phyloP scores from a whole-genome alignment of 2,888 invertebrate species.

The Caenorhabditis sp. region DNA sequence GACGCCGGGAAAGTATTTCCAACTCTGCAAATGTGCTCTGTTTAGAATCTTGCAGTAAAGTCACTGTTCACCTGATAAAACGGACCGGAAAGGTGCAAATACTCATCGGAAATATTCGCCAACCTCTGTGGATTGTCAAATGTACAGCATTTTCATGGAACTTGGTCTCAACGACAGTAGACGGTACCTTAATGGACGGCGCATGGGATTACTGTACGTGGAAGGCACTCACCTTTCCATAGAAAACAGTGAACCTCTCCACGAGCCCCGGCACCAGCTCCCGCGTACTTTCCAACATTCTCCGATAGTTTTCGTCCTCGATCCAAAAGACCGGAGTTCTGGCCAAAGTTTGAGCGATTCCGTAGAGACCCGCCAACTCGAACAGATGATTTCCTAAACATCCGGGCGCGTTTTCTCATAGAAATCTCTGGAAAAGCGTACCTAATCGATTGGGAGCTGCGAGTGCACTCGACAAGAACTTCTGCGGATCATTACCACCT shows the following conservation, averaged over 20 bases:
- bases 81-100: background rate
- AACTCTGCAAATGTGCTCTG: conserved; percentile 8
- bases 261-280: background rate
- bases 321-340: background rate
- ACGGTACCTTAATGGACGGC: background rate
- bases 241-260: background rate
- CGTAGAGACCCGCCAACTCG: background rate
- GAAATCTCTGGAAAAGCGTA: too few relatives aligned
- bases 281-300: background rate
- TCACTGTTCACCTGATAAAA: background rate
- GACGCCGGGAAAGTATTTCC: background rate
- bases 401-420: background rate
- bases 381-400: background rate
- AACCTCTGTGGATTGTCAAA: background rate
- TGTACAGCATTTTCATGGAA: background rate
- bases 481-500: too few relatives aligned
- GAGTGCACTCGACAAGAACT: too few relatives aligned
- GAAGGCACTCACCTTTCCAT: conserved; percentile 7
- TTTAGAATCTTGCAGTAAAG: background rate
- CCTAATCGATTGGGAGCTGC: too few relatives aligned
- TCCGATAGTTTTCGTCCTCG: background rate
- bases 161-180: background rate
- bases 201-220: too few relatives aligned
- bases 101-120: background rate
- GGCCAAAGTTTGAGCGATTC: background rate